phyloP scores from a whole-genome alignment of 2,113 vertebrate species.

The Neotoma lepida region DNA sequence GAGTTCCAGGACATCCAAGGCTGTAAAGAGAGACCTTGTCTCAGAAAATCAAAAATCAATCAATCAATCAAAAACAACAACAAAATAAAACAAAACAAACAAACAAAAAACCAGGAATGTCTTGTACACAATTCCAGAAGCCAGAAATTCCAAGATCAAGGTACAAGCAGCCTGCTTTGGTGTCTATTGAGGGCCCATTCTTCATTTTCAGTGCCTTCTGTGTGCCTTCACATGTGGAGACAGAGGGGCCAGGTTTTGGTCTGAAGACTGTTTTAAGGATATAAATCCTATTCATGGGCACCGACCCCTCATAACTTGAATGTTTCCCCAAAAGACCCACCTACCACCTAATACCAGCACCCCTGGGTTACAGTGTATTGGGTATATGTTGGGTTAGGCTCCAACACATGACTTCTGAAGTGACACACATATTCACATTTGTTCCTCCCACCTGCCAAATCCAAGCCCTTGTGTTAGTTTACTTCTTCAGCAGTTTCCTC shows the following conservation, averaged over 20 bases:
- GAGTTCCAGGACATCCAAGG: not conserved
- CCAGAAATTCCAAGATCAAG: not conserved
- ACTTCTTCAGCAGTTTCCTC: slow-evolving; percentile 11
- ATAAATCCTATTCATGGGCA: not conserved
- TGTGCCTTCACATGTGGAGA: not conserved
- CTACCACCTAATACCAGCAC: not conserved
- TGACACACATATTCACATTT: not conserved
- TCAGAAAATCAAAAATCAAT: not conserved
- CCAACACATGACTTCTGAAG: not conserved
- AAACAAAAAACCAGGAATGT: not conserved
- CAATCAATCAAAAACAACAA: not conserved
- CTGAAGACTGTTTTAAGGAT: not conserved
- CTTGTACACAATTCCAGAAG: not conserved
- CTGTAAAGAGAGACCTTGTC: not conserved
- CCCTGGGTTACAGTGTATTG: not conserved
- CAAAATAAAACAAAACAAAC: not conserved
- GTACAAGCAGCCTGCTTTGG: not conserved
- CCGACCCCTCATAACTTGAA: not conserved
- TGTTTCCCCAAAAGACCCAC: not conserved
- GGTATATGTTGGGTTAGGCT: not conserved
- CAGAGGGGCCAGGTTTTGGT: not conserved
- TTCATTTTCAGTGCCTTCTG: not conserved
- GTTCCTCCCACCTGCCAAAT: not conserved
- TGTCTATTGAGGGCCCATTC: not conserved
- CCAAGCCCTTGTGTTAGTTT: not conserved